A percentile compares a stretch with the other conserved stretches of the same genome.
Conservation (phyloP, 2,113 vertebrate genomes). For the Nannobrachium achirus region DNA sequence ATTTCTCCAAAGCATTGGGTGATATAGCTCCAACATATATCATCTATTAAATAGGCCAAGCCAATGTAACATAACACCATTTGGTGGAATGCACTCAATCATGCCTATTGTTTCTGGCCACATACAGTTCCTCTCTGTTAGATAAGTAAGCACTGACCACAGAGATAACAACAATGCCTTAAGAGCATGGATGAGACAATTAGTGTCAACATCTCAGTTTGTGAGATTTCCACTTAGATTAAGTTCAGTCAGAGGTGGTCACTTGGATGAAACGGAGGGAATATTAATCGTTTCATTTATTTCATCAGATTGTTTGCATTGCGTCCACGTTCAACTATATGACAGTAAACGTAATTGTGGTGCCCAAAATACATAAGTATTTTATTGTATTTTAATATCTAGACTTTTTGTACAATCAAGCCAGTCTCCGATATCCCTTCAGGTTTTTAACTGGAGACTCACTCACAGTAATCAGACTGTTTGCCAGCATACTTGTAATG, state of each 20-base stretch:
- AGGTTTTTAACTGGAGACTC: not conserved
- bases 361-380: not conserved
- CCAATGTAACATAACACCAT: conserved; percentile 79
- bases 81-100: conserved; percentile 82
- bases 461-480: conserved; percentile 60
- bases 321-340: not conserved
- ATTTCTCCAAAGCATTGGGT: conserved; percentile 46
- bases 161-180: conserved; percentile 77
- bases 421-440: conserved; percentile 11
- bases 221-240: conserved; percentile 59
- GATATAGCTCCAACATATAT: conserved; percentile 77
- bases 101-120: conserved; percentile 82
- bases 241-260: conserved; percentile 33
- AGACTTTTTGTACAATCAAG: not conserved
- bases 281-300: not conserved
- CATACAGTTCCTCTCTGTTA: conserved; percentile 81
- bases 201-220: conserved; percentile 67
- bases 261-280: not conserved
- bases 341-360: not conserved
- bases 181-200: conserved; percentile 74
- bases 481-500: conserved; percentile 55
- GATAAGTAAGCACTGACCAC: conserved; percentile 76
- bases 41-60: conserved; percentile 74
- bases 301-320: not conserved
- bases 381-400: not conserved